A percentile compares a stretch with the other conserved stretches of the same genome.
Evolutionary conservation across 1,140 invertebrate genomes (phyloP).

Genomic region (Prorops nasuta): DNA sequence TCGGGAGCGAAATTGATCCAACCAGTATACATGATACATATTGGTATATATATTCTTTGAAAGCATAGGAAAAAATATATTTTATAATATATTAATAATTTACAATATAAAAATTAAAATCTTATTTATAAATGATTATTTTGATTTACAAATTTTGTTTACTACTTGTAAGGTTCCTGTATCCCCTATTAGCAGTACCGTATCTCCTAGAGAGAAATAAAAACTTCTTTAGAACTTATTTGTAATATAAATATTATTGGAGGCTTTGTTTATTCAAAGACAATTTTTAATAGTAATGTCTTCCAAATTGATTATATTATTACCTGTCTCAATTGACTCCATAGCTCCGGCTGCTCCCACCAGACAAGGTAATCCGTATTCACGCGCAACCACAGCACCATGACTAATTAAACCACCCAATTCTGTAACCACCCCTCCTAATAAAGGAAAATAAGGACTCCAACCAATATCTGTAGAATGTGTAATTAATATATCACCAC

Average conservation of each 20-base stretch:
- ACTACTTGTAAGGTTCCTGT: constrained; percentile 19
- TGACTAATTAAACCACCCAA: constrained; percentile 83
- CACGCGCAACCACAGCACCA: constrained; percentile 84
- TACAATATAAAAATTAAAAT: too few species aligned
- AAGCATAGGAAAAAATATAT: too few species aligned
- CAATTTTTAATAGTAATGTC: not conserved
- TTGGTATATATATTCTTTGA: too few species aligned
- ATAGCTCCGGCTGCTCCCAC: constrained; percentile 73
- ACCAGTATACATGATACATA: too few species aligned
- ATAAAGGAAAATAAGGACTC: constrained; percentile 82
- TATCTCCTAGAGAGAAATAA: constrained; percentile 24
- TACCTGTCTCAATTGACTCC: constrained; percentile 67
- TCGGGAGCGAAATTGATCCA: too few species aligned
- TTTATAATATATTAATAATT: too few species aligned
- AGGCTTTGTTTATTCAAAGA: too few species aligned
- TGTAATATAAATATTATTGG: too few species aligned
- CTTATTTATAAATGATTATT: too few species aligned
- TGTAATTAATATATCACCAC: constrained; percentile 78
- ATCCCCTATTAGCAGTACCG: constrained; percentile 19
- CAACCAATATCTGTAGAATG: constrained; percentile 81
- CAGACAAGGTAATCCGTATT: constrained; percentile 82
- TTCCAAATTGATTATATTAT: constrained; percentile 6
- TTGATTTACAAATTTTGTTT: too few species aligned
- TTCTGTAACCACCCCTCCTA: constrained; percentile 80
- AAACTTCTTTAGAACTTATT: not conserved